Evolutionary conservation across 2,888 invertebrate species (phyloP), one percentile per base, ranked within the genome.

Genomic region (Trachelus troglodyta): DNA sequence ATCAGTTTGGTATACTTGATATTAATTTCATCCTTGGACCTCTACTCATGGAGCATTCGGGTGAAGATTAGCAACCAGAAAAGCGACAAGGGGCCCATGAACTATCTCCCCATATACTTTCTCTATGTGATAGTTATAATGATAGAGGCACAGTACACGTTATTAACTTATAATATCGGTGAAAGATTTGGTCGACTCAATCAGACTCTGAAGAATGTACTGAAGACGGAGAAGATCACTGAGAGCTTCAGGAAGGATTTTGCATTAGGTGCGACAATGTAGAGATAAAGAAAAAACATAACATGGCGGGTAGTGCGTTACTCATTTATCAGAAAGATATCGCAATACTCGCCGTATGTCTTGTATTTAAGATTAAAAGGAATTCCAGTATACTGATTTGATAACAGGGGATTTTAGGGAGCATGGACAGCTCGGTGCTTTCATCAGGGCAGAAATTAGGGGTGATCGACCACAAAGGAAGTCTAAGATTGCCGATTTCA

Each of bases 61-160:
- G 77, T 84, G 1, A 87, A 83, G 74, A 11, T 79, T 4, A 80
- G 11, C 34, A 82, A 80, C 69, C 81, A 83, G 68, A 82, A 71
- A 23, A 33, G 74, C 15, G 88, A 88, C 77, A 89, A 90, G 79
- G 91, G 90, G 23, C 87, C 91, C 0, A 85, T 90, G 11, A 94
- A 94, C 87, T 95, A 94, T 87, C 85, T 93, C 0, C 93, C 93
- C 0, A 93, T 94, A 85, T 95, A 94, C 84, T 85, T 94, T 4
- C 92, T 94, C 83, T 94, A 94, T 92, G 92, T 93, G 81, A 92
- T 94, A 69, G 93, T 94, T 74, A 90, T 94, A 84, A 92, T 93
- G 69, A 90, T 94, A 85, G 94, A 94, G 87, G 91, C 94, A 3
- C 94, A 94, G 87, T 94, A 94, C 79, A 94, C 94, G 56, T 92